Conservation (phyloP, 2,797 vertebrate species). For the Linurgus olivaceus region DNA sequence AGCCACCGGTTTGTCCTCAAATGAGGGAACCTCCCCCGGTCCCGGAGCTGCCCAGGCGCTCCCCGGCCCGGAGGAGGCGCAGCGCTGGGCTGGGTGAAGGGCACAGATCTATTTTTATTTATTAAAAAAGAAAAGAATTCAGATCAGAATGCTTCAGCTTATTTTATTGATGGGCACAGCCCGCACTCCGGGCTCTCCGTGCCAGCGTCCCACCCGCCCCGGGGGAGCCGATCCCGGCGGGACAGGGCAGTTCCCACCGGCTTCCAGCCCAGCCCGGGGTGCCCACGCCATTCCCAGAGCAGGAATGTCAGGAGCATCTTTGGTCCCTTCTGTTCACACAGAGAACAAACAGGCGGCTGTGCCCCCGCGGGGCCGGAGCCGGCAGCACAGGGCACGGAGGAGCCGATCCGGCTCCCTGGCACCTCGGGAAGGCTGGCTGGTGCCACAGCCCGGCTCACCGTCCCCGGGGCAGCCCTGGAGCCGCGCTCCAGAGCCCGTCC, state of each 20-base stretch:
- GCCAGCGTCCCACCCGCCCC: neutral
- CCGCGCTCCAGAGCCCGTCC: neutral
- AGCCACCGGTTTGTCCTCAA: neutral
- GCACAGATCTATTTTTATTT: neutral
- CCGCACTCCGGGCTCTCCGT: neutral
- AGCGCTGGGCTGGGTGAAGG: fast-evolving
- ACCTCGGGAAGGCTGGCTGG: neutral
- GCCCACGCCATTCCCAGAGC: neutral
- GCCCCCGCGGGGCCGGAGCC: neutral
- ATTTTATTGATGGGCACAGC: slow-evolving; percentile 45
- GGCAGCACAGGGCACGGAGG: neutral
- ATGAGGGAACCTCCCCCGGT: neutral
- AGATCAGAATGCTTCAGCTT: slow-evolving; percentile 24
- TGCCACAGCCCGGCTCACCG: neutral
- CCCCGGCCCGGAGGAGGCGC: neutral
- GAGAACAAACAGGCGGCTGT: neutral
- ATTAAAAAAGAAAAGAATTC: neutral
- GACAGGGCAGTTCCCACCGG: neutral
- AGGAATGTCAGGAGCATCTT: slow-evolving; percentile 43
- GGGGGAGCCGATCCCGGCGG: neutral
- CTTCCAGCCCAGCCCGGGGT: neutral
- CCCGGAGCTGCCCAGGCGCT: neutral
- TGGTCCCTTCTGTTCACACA: slow-evolving; percentile 27
- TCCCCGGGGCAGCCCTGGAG: neutral
- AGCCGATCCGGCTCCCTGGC: neutral